Evolutionary conservation across 2,113 vertebrate species (phyloP), one percentile per base, ranked within the genome.

Genomic region (Scolopax mira): DNA sequence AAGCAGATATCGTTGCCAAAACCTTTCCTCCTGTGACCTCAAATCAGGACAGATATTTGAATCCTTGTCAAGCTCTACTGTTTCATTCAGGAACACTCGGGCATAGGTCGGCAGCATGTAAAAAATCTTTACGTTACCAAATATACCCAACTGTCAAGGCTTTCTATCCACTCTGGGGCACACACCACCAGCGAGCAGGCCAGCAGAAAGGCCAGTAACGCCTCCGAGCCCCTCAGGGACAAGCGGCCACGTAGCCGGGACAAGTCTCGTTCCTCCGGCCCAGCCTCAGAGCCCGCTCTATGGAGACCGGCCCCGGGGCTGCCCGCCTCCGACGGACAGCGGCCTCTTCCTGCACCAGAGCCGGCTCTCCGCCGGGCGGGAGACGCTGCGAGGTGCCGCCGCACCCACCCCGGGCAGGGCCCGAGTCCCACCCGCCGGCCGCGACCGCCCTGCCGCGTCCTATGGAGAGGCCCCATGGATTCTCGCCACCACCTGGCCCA

Each of bases 21-120:
- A 70, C 27, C 37, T 74, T 42, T 23, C n/a, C 10, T 31, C 31
- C 42, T 6, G 8, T 11, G 61, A 84, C 49, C 67, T 84, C 67
- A 58, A 64, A 30, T 9, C 55, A 42, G 22, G 21, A 21, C 60
- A 21, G 41, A 8, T 31, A 33, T 18, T 24, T 58, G 77, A 89
- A 39, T 13, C 55, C 10, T 39, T 7, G 25, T 25, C 69, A 35
- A 58, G 73, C n/a, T 31, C 28, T 33, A 31, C 57, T 8, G 24
- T 23, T 80, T 52, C 72, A 23, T 25, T 49, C 51, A 46, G 28
- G 60, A 86, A 78, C 19, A 10, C 48, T 27, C 22, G 1, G 18
- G 24, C 51, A 66, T 37, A 15, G 7, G 31, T 7, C 9, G 8
- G n/a, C 25, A 2, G 8, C 80, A 28, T 0, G 11, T 11, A 21